phyloP scores from a whole-genome alignment of 2,113 vertebrate genomes.

The Myanophis thanlyinensis region DNA sequence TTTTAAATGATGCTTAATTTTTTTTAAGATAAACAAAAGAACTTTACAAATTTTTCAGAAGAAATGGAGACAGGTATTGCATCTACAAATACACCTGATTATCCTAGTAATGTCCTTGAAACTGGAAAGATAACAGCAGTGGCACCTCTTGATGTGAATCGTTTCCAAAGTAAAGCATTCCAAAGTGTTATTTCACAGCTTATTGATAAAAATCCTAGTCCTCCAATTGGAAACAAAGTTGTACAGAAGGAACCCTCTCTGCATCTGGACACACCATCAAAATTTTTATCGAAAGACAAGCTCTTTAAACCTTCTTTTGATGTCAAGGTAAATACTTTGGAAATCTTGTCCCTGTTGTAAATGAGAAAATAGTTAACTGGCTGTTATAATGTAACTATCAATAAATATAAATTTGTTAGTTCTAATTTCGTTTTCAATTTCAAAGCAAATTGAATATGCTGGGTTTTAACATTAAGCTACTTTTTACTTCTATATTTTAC shows the following conservation, averaged over 20 bases:
- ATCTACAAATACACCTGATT: slow-evolving; percentile 34
- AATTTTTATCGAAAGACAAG: slow-evolving; percentile 90
- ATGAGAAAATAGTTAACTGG: neutral
- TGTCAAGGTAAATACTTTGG: slow-evolving; percentile 77
- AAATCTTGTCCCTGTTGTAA: neutral
- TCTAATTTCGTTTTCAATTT: neutral
- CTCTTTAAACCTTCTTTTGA: slow-evolving; percentile 93
- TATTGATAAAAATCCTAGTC: slow-evolving; percentile 48
- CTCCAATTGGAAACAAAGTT: slow-evolving; percentile 34
- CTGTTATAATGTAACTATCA: neutral
- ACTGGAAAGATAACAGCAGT: slow-evolving; percentile 72
- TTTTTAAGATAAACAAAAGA: slow-evolving; percentile 70
- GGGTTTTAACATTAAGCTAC: neutral
- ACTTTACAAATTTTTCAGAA: slow-evolving; percentile 73
- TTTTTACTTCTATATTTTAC: neutral
- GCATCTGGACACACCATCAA: slow-evolving; percentile 91
- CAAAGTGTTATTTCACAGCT: slow-evolving; percentile 77
- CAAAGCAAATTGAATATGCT: neutral
- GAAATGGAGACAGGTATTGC: slow-evolving; percentile 48
- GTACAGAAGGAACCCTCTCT: slow-evolving; percentile 78
- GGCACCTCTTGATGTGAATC: slow-evolving; percentile 86
- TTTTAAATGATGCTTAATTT: slow-evolving; percentile 11
- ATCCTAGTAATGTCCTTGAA: slow-evolving; percentile 46
- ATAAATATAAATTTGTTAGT: neutral
- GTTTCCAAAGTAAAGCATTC: slow-evolving; percentile 90